Evolutionary conservation across 2,113 vertebrate genomes (phyloP).

Genomic region (Pseudonaja textilis): DNA sequence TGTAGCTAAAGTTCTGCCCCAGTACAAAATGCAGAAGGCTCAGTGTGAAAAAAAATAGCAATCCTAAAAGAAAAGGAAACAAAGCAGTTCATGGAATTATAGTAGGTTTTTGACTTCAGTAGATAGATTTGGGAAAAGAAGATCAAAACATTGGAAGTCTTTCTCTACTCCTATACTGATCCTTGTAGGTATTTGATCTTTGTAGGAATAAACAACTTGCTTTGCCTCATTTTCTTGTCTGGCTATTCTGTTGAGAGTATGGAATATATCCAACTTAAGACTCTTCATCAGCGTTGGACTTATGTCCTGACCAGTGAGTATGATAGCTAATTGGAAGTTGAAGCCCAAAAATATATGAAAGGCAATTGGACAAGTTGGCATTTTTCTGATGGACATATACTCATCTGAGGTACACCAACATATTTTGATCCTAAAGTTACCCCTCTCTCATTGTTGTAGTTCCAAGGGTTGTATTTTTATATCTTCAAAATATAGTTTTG

Average conservation of each 20-base stretch:
- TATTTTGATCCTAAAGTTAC: background rate
- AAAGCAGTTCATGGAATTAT: background rate
- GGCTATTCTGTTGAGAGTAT: background rate
- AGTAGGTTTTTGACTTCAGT: background rate
- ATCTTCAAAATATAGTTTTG: background rate
- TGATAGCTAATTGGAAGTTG: background rate
- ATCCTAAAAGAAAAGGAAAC: background rate
- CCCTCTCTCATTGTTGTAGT: background rate
- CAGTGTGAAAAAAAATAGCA: background rate
- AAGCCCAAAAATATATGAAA: background rate
- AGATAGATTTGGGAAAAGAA: background rate
- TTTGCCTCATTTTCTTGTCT: background rate
- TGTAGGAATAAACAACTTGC: background rate
- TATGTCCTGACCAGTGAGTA: background rate
- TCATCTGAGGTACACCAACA: background rate
- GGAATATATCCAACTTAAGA: background rate
- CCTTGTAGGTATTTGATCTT: background rate
- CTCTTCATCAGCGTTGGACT: background rate
- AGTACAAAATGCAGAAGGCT: background rate
- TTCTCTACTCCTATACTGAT: background rate
- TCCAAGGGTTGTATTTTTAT: background rate
- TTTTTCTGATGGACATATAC: background rate
- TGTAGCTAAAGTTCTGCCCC: background rate
- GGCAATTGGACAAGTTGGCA: background rate
- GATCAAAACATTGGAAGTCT: background rate